Conservation (phyloP, 1,140 invertebrate species). For the Danaus plexippus region DNA sequence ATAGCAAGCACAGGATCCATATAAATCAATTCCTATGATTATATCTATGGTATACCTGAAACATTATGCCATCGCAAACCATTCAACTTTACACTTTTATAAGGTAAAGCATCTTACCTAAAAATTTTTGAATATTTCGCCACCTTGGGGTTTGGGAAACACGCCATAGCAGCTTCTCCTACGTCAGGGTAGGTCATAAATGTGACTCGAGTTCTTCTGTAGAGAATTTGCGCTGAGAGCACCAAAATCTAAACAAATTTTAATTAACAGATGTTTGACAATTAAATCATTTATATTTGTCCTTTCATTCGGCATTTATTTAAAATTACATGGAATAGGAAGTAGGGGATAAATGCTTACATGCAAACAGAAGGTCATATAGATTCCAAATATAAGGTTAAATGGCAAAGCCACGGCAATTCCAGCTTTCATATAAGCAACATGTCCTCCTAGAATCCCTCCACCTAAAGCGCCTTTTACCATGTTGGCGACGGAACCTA, state of each 20-base stretch:
- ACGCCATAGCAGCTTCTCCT: constrained; percentile 42
- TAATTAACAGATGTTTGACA: not conserved
- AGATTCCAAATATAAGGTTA: constrained; percentile 37
- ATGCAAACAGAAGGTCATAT: constrained; percentile 44
- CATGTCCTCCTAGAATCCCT: constrained; percentile 46
- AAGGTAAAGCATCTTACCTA: constrained; percentile 29
- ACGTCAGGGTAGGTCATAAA: constrained; percentile 48
- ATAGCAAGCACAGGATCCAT: constrained; percentile 49
- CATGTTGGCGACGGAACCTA: constrained; percentile 46
- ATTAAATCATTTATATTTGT: too few species aligned
- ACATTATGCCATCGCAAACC: not conserved
- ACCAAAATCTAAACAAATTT: constrained; percentile 39
- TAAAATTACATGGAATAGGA: not conserved
- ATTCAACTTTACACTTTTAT: not conserved
- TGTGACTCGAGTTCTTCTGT: constrained; percentile 36
- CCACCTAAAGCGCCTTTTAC: constrained; percentile 53
- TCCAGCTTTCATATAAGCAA: constrained; percentile 48
- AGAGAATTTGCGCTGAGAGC: constrained; percentile 36
- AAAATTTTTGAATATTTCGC: constrained; percentile 30
- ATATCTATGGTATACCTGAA: constrained; percentile 46
- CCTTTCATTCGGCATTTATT: too few species aligned
- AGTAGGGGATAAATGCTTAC: constrained; percentile 27
- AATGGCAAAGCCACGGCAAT: constrained; percentile 21
- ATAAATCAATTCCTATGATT: constrained; percentile 48
- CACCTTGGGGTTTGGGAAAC: constrained; percentile 34